phyloP scores from a whole-genome alignment of 35 echinoderm and acorn worm genomes.

The Ptychodera flava region DNA sequence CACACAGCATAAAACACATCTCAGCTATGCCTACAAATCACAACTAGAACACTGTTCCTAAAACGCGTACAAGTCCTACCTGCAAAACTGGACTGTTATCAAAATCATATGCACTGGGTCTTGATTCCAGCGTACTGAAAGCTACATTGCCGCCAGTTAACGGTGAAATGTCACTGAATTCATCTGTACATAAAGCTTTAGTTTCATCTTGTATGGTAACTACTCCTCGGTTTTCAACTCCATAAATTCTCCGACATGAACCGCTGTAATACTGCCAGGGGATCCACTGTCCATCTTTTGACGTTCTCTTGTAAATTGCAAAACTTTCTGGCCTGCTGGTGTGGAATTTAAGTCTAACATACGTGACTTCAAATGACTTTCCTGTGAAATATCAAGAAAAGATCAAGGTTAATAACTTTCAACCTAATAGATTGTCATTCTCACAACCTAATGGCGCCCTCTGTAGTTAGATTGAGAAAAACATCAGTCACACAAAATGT shows the following conservation, averaged over 20 bases:
- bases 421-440: no score
- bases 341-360: slow-evolving; percentile 92
- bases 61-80: slow-evolving; percentile 46
- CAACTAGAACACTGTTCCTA: no score
- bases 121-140: slow-evolving; percentile 93
- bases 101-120: slow-evolving; percentile 87
- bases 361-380: slow-evolving; percentile 95
- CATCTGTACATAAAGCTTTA: slow-evolving; percentile 65
- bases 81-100: slow-evolving; percentile 91
- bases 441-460: no score
- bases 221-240: slow-evolving; percentile 20
- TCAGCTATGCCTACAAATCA: no score
- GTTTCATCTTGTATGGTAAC: slow-evolving; percentile 65
- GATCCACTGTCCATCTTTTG: slow-evolving; percentile 63
- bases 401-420: no score
- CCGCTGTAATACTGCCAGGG: slow-evolving; percentile 98
- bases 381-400: no score
- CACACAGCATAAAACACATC: no score
- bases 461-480: no score
- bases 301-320: slow-evolving; percentile 92
- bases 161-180: slow-evolving; percentile 97
- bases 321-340: slow-evolving; percentile 91
- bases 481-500: no score
- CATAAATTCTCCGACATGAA: slow-evolving; percentile 49
- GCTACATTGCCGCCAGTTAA: slow-evolving; percentile 96